phyloP scores from a whole-genome alignment of 1,140 invertebrate species.

The Battus philenor region DNA sequence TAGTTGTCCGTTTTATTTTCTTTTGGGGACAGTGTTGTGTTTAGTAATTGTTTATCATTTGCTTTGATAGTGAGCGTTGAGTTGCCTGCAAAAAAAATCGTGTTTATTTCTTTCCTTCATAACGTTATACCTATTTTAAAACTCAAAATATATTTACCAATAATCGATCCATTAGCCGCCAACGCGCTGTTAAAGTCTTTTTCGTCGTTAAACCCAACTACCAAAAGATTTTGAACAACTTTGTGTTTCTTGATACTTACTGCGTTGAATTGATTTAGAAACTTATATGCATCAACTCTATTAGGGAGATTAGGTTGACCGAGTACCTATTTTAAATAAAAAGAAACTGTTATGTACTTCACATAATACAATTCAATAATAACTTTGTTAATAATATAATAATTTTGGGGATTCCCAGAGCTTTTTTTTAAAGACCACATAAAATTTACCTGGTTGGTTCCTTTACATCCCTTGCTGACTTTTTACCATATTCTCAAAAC shows the following conservation, averaged over 20 bases:
- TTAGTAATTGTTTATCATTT: conserved; percentile 25
- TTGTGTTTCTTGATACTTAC: conserved; percentile 50
- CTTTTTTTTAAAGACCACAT: no score
- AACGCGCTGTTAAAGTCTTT: conserved; percentile 39
- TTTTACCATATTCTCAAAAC: no score
- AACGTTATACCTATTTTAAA: no score
- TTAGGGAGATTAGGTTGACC: conserved; percentile 40
- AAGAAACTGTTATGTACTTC: not conserved
- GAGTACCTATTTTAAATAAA: conserved; percentile 32
- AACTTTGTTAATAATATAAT: no score
- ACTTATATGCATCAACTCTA: conserved; percentile 37
- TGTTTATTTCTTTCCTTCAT: no score
- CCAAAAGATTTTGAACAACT: conserved; percentile 44
- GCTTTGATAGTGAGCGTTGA: conserved; percentile 33
- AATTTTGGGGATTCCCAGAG: no score
- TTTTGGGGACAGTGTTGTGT: conserved; percentile 8
- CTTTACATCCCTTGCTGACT: no score
- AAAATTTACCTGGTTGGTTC: no score
- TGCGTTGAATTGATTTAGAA: conserved; percentile 41
- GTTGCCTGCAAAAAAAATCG: conserved; percentile 28
- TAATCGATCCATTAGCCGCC: conserved; percentile 26
- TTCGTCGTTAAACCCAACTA: conserved; percentile 44
- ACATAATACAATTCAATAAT: no score
- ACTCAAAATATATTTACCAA: conserved; percentile 53
- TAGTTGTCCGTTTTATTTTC: not conserved